Percentiles rank a stretch among this genome's conserved stretches.
Conservation (phyloP, 2,888 invertebrate species). For the Microplitis manilae region DNA sequence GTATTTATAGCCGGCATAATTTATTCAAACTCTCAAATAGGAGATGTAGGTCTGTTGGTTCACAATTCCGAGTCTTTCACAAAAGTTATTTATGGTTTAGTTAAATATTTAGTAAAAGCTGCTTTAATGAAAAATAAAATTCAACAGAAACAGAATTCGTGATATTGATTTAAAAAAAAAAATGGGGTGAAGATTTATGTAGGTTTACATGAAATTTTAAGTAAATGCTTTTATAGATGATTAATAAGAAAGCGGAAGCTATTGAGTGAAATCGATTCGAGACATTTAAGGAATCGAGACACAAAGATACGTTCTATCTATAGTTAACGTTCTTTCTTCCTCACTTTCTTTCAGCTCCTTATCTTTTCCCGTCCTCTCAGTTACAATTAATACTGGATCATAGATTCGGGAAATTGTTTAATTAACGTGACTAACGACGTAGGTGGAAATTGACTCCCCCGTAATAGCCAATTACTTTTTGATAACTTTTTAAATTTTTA, state of each 20-base stretch:
- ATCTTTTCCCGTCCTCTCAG: not conserved
- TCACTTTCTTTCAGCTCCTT: not conserved
- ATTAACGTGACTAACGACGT: conserved; percentile 12
- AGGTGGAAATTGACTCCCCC: conserved; percentile 14
- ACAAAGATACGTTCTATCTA: not conserved
- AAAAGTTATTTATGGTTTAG: not conserved
- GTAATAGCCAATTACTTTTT: conserved; percentile 28
- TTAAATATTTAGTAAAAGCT: not conserved
- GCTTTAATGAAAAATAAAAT: not conserved
- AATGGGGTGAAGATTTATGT: not conserved
- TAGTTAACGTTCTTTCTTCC: not conserved
- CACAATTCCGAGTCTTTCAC: not conserved
- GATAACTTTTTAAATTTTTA: conserved; percentile 6
- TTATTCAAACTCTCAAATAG: not conserved
- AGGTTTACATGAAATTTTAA: not conserved
- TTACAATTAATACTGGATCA: not conserved
- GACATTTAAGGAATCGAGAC: not conserved
- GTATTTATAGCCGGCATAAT: not conserved
- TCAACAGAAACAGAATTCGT: not conserved
- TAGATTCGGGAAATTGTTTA: conserved; percentile 8
- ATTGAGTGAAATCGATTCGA: not conserved
- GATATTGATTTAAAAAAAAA: not conserved
- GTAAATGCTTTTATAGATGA: not conserved
- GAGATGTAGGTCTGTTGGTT: not conserved
- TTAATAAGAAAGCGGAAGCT: not conserved